Base-by-base conservation (phyloP, 2,797 vertebrate genomes). In the Decapterus maruadsi region DNA sequence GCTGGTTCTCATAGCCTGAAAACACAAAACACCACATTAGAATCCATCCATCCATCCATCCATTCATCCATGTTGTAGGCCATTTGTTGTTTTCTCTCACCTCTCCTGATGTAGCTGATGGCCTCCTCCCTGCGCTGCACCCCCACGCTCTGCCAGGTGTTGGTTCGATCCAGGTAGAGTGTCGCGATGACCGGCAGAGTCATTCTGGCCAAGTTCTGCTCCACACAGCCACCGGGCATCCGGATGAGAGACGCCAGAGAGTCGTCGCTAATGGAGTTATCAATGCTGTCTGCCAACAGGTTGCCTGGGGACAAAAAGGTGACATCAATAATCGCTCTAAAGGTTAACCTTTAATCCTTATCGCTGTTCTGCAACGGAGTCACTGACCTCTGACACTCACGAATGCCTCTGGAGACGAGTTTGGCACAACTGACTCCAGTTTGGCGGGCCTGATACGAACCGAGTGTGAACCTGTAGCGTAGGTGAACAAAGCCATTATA, bases 361-460 rank as follows among this genome's bases (percentile, higher is more conserved):
- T 8, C 17, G 3, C 3, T 0, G 3, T 11, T 60, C 54, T 46
- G 38, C 48, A 4, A 34, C 31, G 6, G 31, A 19, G 14, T 29
- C 45, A 76, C 90, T 78, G 75, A 97, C 98, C 98, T 95, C 96
- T 95, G 72, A 98, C 68, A 45, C 93, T 96, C 86, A 99, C 94
- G 69, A 74, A 93, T 0, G 96, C 97, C 86, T 96, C 95, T 0
- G 95, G 94, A 0, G 93, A 78, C 0, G 97, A 97, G 83, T 95
- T 93, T 0, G 97, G 98, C 46, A 99, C 96, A 2, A 96, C 92
- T 11, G 96, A 96, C 0, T 95, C 85, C 80, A 97, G 80, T 16
- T 95, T 61, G 0, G 90, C 16, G 31, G 31, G 6, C 0, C 93
- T 92, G 0, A 97, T 29, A 0, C 1, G 40, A 75, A 96, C 84